Evolutionary conservation across 2,888 invertebrate species (phyloP).

Genomic region (Apeira syringaria): DNA sequence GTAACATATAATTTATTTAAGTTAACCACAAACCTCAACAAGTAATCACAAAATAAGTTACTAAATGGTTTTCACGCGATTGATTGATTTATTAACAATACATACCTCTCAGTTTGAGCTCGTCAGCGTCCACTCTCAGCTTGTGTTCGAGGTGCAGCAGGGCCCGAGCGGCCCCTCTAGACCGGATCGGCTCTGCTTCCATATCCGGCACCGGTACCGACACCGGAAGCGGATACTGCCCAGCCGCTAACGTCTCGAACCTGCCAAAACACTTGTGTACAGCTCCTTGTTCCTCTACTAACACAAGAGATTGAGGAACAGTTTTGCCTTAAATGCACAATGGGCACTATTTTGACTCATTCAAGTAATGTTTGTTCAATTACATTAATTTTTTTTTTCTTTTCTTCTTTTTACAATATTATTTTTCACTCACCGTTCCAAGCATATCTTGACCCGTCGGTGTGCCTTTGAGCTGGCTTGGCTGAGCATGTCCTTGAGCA

Average conservation of each 20-base stretch:
- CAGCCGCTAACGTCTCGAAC: conserved; percentile 74
- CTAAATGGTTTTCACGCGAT: no score
- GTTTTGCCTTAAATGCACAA: no score
- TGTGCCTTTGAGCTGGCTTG: conserved; percentile 76
- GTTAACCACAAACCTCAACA: no score
- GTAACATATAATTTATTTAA: no score
- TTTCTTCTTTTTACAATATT: no score
- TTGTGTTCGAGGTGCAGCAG: conserved; percentile 79
- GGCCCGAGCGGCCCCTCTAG: conserved; percentile 33
- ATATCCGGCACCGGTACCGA: conserved; percentile 39
- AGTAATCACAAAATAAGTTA: no score
- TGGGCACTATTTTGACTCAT: no score
- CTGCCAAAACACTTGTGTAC: neutral
- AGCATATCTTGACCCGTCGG: conserved; percentile 80
- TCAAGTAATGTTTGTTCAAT: no score
- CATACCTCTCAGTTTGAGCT: conserved; percentile 69
- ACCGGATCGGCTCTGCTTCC: conserved; percentile 47
- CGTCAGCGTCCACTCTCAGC: conserved; percentile 60
- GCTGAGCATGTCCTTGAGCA: conserved; percentile 78
- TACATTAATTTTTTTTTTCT: no score
- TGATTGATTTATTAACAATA: no score
- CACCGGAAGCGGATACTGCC: conserved; percentile 87
- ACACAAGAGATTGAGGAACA: no score
- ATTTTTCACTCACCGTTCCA: conserved; percentile 47
- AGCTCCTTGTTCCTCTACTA: no score